Base-by-base conservation (phyloP, 2,113 vertebrate species). In the Epinephelus moara region DNA sequence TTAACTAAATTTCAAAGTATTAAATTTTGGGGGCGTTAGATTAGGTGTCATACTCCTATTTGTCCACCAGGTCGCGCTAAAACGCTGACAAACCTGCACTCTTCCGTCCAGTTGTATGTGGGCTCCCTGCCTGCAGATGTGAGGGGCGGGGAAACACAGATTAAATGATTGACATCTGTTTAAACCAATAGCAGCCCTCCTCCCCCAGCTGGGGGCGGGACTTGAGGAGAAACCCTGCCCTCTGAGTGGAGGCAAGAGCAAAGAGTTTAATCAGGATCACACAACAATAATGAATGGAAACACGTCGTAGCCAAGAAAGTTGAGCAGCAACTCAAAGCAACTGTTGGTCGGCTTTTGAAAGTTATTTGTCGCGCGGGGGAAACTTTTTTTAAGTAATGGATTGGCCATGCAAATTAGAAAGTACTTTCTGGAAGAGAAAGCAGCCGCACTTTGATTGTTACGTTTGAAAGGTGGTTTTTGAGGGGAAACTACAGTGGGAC, bases 251-350 rank as follows among this genome's bases (percentile, higher is more conserved):
- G 79, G 77, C 85, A 80, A 6, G 55, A 73, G 88, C 74, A 75
- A 79, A 85, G 63, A 69, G 78, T 82, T 88, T 89, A 92, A 94
- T 92, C 92, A 85, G 90, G 78, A 93, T 89, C 91, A 85, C 85
- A 92, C 90, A 92, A 92, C 92, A 94, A 88, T 93, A 94, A 95
- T 95, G 93, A 95, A 95, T 95, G 94, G 94, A 95, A 93, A 91
- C 78, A 70, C 88, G 73, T 88, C 90, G 92, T 33, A 88, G 93
- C 84, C 93, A 92, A 92, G 82, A 94, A 93, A 94, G 85, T 91
- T 91, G 76, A 90, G 90, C 72, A 78, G 83, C 80, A 75, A 57
- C 72, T 82, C 27, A 82, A 77, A 93, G 70, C 82, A 70, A 83
- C 59, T 81, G 68, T 86, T 83, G 21, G 75, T 86, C 52, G 40